Conservation (phyloP, 1,140 invertebrate species). For the Musca domestica region DNA sequence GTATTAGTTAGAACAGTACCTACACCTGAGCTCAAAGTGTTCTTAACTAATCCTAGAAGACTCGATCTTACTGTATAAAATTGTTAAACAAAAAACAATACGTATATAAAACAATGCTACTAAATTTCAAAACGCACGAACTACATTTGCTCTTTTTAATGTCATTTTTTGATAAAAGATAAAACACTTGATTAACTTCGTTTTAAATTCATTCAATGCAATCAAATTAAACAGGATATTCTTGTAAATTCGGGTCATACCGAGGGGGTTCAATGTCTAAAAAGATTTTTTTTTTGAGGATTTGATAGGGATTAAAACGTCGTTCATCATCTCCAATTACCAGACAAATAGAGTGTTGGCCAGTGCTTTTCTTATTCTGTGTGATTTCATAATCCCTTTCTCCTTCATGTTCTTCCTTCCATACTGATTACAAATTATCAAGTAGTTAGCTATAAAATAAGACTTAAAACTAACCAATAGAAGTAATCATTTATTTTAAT, state of each 20-base stretch:
- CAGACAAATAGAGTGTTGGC: background rate
- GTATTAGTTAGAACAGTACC: too few species aligned
- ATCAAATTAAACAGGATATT: constrained; percentile 6
- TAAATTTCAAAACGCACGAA: too few species aligned
- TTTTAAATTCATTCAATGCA: constrained; percentile 1
- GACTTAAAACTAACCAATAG: constrained; percentile 19
- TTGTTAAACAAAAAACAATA: too few species aligned
- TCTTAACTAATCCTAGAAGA: too few species aligned
- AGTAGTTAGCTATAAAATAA: constrained; percentile 1
- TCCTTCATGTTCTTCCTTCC: background rate
- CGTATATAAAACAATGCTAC: too few species aligned
- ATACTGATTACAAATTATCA: background rate
- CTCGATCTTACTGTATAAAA: too few species aligned
- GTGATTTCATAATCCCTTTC: constrained; percentile 4
- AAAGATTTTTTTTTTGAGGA: background rate
- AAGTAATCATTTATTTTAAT: background rate
- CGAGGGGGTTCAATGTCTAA: background rate
- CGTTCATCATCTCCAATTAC: constrained; percentile 12
- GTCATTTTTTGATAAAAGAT: background rate
- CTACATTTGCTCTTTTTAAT: too few species aligned
- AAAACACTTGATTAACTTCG: too few species aligned
- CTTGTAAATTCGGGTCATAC: background rate
- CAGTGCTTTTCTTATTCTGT: background rate
- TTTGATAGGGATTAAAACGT: constrained; percentile 6
- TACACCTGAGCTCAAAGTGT: too few species aligned